These are phyloP conservation scores for Xestia c-nigrum DNA, from an alignment of 2,888 invertebrate genomes.

Conservation along the genomic window DNA sequence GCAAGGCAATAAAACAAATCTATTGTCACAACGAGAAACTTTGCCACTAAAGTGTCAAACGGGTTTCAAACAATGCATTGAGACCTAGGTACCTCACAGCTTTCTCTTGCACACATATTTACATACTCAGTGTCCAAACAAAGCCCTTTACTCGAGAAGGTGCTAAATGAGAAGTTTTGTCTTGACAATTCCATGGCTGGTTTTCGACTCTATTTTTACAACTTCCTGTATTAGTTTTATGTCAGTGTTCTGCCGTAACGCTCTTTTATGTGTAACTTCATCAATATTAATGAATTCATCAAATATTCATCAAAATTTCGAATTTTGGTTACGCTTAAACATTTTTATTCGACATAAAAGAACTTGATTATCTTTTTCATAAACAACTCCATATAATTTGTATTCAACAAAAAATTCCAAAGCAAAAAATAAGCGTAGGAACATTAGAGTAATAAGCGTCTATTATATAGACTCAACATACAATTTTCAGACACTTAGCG, in stretches of 20 bases:
- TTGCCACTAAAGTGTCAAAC: constrained; percentile 62
- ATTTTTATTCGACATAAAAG: not conserved
- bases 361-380: constrained; percentile 54
- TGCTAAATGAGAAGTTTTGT: constrained; percentile 54
- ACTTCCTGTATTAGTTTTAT: not conserved
- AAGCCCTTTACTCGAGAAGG: constrained; percentile 65
- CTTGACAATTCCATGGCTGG: constrained; percentile 39
- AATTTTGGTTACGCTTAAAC: not conserved
- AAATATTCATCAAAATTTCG: not conserved
- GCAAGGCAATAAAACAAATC: constrained; percentile 50
- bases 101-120: constrained; percentile 74
- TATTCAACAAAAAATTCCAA: constrained; percentile 29
- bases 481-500: constrained; percentile 21
- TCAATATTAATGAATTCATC: not conserved
- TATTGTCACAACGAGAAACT: constrained; percentile 64
- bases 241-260: constrained; percentile 1
- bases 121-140: constrained; percentile 56
- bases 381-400: constrained; percentile 46
- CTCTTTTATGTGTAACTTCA: no score
- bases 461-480: constrained; percentile 43
- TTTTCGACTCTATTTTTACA: constrained; percentile 6
- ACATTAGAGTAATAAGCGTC: constrained; percentile 42
- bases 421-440: constrained; percentile 34
- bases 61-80: constrained; percentile 69
- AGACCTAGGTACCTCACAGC: constrained; percentile 71